A percentile compares a stretch with the other conserved stretches of the same genome.
These are phyloP conservation scores for Lymantria monacha DNA, from an alignment of 2,888 invertebrate species.

Conservation along the genomic window DNA sequence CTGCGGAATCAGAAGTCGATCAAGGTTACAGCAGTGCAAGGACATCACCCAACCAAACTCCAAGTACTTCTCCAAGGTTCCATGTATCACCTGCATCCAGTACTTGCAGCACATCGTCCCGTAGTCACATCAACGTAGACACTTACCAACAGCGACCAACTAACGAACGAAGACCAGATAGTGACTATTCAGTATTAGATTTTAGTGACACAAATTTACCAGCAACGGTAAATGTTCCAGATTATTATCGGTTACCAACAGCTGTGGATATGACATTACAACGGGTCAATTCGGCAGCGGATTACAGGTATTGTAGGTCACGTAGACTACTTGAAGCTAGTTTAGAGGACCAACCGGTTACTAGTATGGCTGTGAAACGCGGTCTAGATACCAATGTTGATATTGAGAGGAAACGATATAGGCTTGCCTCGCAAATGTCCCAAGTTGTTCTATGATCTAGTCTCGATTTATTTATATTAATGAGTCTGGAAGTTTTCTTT, in stretches of 20 bases:
- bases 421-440: constrained; percentile 62
- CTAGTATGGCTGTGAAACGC: constrained; percentile 65
- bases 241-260: constrained; percentile 50
- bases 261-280: constrained; percentile 55
- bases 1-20: constrained; percentile 54
- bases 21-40: constrained; percentile 70
- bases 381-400: constrained; percentile 57
- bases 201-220: constrained; percentile 42
- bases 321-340: constrained; percentile 63
- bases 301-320: constrained; percentile 62
- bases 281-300: constrained; percentile 53
- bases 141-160: constrained; percentile 49
- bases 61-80: constrained; percentile 56
- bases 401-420: constrained; percentile 63
- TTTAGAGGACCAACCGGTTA: constrained; percentile 51
- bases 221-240: constrained; percentile 35
- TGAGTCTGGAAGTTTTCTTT: constrained; percentile 17
- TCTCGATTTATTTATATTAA: constrained; percentile 39
- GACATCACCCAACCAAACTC: constrained; percentile 64
- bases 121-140: constrained; percentile 39
- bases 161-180: constrained; percentile 29
- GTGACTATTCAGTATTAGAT: constrained; percentile 50
- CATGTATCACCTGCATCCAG: constrained; percentile 56
- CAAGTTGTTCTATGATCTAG: constrained; percentile 72
- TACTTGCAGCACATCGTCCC: constrained; percentile 51